Evolutionary conservation across 2,113 vertebrate genomes (phyloP), one percentile per base, ranked within the genome.

Genomic region (Melanocharis versteri): DNA sequence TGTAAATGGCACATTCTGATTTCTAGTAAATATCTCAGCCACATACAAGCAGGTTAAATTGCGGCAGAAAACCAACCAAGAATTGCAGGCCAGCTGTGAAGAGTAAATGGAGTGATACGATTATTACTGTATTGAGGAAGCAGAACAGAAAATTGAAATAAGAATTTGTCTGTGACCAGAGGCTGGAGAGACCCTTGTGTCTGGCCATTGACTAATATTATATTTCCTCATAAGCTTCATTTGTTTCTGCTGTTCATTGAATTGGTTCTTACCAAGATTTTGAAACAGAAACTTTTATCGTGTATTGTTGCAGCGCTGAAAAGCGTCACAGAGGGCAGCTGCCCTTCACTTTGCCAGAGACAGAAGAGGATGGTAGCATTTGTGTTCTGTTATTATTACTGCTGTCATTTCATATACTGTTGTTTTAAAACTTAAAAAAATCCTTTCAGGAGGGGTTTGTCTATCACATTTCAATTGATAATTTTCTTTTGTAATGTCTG

Each of bases 71-170:
- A 76, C 37, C 54, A 92, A 85, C 37, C 71, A 93, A 70, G 90
- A 90, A 84, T 47, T 77, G 47, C 81, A 86, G 68, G 68, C 58
- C 68, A 92, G 56, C 56, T 68, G 65, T 54, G 89, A 89, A 88
- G 79, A 87, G 88, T 83, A 96, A 95, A 96, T 77, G 51, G 65
- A 94, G 85, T 77, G 91, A 91, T 96, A 68, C 82, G 62, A 83
- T 95, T 76, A 85, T 81, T 81, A 70, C 85, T 95, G 30, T 40
- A 84, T 58, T 92, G 87, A 95, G 64, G 81, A 94, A 92, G 48
- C 33, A 78, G 92, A 71, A 96, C 68, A 93, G 71, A 92, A 87
- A 97, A 91, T 80, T 30, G 11, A 87, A 90, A 68, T 84, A 73
- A 68, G 76, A 71, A 62, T 90, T 66, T 87, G 60, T 89, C 85